Conservation (phyloP, 2,113 vertebrate species). For the Nestor notabilis region DNA sequence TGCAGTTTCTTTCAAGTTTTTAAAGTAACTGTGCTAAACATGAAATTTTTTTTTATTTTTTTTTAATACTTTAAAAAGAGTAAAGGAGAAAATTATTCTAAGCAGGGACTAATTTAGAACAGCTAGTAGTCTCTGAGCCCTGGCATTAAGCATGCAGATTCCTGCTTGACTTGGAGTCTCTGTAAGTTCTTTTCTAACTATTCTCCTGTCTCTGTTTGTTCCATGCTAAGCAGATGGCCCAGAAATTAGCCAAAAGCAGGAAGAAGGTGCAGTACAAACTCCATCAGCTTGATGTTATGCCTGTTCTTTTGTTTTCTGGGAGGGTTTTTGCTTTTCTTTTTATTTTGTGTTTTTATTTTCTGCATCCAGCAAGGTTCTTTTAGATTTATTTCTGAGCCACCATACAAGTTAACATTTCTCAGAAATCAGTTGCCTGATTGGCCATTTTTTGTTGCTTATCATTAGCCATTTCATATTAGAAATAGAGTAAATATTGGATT, state of each 20-base stretch:
- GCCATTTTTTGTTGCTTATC: conserved; percentile 77
- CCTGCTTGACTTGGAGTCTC: conserved; percentile 68
- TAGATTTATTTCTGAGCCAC: conserved; percentile 68
- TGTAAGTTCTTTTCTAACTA: conserved; percentile 81
- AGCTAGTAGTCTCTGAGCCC: not conserved
- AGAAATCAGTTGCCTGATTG: conserved; percentile 63
- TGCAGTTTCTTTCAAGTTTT: not conserved
- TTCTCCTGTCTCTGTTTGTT: conserved; percentile 93
- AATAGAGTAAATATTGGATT: conserved; percentile 67
- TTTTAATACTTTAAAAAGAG: not conserved
- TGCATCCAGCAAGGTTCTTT: conserved; percentile 86
- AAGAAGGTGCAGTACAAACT: conserved; percentile 97
- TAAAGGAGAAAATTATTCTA: not conserved
- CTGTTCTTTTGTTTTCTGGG: conserved; percentile 72
- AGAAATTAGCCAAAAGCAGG: conserved; percentile 98
- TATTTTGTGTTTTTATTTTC: conserved; percentile 78
- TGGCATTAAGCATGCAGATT: conserved; percentile 45
- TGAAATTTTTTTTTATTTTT: not conserved
- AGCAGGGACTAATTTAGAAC: not conserved
- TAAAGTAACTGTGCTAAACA: not conserved
- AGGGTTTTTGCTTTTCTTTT: conserved; percentile 51
- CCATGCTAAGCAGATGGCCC: conserved; percentile 96
- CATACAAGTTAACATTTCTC: conserved; percentile 65
- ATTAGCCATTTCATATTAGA: conserved; percentile 81
- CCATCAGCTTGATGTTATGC: conserved; percentile 81